These are phyloP conservation scores for Eristalinus aeneus DNA, from an alignment of 2,888 invertebrate genomes.

Conservation along the genomic window DNA sequence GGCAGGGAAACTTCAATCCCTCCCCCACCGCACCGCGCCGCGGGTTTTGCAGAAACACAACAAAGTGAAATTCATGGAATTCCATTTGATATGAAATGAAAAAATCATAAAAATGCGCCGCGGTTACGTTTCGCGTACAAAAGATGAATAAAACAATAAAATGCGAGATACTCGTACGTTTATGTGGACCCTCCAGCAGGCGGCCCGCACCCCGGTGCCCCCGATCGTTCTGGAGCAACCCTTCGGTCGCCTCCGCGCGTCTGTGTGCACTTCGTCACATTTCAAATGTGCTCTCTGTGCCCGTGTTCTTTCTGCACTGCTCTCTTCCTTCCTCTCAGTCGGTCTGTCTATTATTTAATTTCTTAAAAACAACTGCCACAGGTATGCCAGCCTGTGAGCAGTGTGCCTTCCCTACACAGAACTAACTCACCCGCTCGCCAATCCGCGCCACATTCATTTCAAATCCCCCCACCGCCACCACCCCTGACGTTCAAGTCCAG, in stretches of 20 bases:
- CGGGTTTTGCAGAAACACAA: slow-evolving; percentile 46
- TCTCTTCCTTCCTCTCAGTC: background rate
- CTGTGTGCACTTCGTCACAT: background rate
- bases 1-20: background rate
- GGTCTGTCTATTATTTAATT: slow-evolving; percentile 63
- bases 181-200: slow-evolving; percentile 16
- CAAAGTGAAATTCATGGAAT: slow-evolving; percentile 71
- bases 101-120: slow-evolving; percentile 71
- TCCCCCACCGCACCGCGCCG: background rate
- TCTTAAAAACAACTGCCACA: slow-evolving; percentile 69
- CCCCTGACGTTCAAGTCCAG: slow-evolving; percentile 62
- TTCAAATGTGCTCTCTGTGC: background rate
- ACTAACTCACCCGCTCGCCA: background rate
- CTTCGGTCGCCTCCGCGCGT: background rate
- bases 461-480: slow-evolving; percentile 21
- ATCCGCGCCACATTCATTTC: background rate
- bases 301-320: slow-evolving; percentile 38
- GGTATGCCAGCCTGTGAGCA: slow-evolving; percentile 47
- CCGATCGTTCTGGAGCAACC: slow-evolving; percentile 6
- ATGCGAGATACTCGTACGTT: slow-evolving; percentile 11
- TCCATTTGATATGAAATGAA: slow-evolving; percentile 71
- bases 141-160: slow-evolving; percentile 71
- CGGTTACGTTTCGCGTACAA: slow-evolving; percentile 70
- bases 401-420: background rate
- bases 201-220: background rate